Evolutionary conservation across 2,888 invertebrate species (phyloP), one percentile per base, ranked within the genome.

Genomic region (Prionchulus punctatus): DNA sequence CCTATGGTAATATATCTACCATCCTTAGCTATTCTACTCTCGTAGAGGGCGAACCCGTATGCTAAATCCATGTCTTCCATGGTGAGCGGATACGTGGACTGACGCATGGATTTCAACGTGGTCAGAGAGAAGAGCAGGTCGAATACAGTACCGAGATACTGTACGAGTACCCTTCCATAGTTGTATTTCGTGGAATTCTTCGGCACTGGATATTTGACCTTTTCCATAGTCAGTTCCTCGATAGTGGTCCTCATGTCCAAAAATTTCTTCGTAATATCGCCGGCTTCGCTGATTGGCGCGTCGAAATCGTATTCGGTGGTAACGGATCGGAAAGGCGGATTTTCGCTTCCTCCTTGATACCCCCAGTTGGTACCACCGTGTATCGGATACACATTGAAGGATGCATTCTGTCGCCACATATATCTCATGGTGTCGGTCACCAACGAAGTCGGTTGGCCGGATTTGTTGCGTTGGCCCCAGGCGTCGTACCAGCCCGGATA

Each of bases 401-500:
- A 80, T 4, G 79, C 79, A 47, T 66, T 66, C 23, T 63, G 57
- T 12, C 64, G 56, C 48, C 73, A 59, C 30, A 74, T 69, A 3
- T 56, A 58, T 12, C 61, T 60, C 30, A 73, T 59, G 23, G 58
- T 62, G 12, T 18, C 7, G 36, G 36, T n/a, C n/a, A n/a, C 36
- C 12, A 36, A 36, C 12, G 36, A 12, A 18, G 36, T 18, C 36
- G 7, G 36, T 12, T 36, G 7, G 12, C 7, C 18, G 36, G 36
- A 12, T 12, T 36, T 36, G 18, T 36, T 7, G 12, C 18, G 7
- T 36, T 36, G 12, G 45, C 81, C 81, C 89, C 89, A 90, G 69
- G 86, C 84, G 1, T 87, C 84, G 54, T 89, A 71, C 89, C 90
- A 90, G 1, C 89, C 89, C 0, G 86, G 81, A 75, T 90, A 90